Evolutionary conservation across 2,113 vertebrate species (phyloP).

Genomic region (Odocoileus virginianus): DNA sequence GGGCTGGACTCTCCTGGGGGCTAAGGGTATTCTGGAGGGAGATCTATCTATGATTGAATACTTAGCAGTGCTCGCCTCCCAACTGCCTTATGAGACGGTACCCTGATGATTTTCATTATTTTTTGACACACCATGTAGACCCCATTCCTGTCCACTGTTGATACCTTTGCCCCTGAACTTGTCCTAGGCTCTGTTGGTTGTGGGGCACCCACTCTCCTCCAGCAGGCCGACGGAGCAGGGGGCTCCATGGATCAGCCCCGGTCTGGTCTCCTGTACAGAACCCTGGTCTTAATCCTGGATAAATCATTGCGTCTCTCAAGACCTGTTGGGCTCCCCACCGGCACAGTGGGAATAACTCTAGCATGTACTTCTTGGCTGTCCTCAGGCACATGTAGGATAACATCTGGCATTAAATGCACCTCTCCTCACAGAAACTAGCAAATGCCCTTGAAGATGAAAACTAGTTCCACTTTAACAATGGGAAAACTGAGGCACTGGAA

Average conservation of each 20-base stretch:
- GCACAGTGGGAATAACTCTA: background rate
- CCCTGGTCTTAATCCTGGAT: background rate
- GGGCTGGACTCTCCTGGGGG: background rate
- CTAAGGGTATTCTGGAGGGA: background rate
- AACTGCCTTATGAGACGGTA: background rate
- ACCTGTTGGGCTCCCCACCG: background rate
- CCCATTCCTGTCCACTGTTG: background rate
- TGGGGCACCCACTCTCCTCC: background rate
- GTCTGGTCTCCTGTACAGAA: background rate
- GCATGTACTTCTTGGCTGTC: background rate
- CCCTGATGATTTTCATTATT: background rate
- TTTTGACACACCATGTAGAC: background rate
- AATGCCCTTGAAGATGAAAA: background rate
- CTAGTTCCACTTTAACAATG: background rate
- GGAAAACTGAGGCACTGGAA: background rate
- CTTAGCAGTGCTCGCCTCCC: background rate
- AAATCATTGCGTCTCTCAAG: background rate
- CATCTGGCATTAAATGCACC: background rate
- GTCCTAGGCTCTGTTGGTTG: background rate
- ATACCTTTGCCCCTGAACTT: too few relatives aligned
- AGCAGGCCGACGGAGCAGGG: background rate
- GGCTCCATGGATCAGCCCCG: background rate
- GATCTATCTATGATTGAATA: background rate
- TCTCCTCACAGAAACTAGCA: background rate
- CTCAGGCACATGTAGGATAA: background rate